Evolutionary conservation across 2,888 invertebrate species (phyloP).

Genomic region (Pemphredon lugubris): DNA sequence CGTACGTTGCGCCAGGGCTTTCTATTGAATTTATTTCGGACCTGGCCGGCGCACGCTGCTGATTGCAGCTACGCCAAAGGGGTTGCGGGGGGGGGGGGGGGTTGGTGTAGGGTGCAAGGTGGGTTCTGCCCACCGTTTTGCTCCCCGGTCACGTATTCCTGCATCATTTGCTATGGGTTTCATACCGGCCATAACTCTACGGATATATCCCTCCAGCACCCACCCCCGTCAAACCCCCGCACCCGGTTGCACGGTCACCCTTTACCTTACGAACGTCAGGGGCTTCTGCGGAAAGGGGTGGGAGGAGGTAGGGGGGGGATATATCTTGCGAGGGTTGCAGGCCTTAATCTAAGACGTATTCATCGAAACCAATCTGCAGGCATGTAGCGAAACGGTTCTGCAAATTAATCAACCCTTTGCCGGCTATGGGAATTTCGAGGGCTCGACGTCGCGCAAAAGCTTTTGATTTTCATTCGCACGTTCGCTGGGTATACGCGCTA

Average conservation of each 20-base stretch:
- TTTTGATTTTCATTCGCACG: conserved; percentile 47
- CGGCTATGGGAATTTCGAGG: conserved; percentile 28
- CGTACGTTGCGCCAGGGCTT: conserved; percentile 51
- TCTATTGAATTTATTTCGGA: conserved; percentile 74
- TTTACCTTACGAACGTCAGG: conserved; percentile 14
- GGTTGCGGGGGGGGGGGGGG: conserved; percentile 47
- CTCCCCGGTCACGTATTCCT: conserved; percentile 78
- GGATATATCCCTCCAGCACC: conserved; percentile 72
- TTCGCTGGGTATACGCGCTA: conserved; percentile 15
- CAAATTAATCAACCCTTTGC: conserved; percentile 57
- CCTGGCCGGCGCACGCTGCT: conserved; percentile 68
- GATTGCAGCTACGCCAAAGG: conserved; percentile 74
- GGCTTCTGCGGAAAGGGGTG: too few species aligned
- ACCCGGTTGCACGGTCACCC: conserved; percentile 21
- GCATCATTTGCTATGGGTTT: conserved; percentile 81
- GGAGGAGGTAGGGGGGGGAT: too few species aligned
- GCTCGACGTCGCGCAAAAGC: conserved; percentile 24
- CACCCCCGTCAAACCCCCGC: conserved; percentile 41
- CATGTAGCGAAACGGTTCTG: conserved; percentile 22
- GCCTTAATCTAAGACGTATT: conserved; percentile 68
- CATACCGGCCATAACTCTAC: conserved; percentile 79
- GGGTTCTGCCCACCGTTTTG: conserved; percentile 54
- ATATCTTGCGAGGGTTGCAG: conserved; percentile 39
- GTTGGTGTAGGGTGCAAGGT: conserved; percentile 42
- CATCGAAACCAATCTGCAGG: conserved; percentile 58